Conservation (phyloP, 1,140 invertebrate species). For the Apocrypta bakeri region DNA sequence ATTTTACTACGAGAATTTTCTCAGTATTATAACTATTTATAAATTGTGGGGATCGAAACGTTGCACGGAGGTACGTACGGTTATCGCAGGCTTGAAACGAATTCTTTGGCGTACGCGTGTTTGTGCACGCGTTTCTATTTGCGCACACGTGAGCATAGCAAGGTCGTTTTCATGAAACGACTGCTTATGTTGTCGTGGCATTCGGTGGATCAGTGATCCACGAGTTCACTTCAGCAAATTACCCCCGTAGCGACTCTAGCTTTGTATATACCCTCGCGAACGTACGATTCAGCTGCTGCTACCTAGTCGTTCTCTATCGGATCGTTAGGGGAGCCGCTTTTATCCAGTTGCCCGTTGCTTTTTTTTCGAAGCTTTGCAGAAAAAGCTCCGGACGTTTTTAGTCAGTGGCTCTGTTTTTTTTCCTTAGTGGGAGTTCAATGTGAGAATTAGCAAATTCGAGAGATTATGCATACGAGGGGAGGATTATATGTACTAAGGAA, state of each 20-base stretch:
- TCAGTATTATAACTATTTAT: too few species aligned
- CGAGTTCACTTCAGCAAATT: slow-evolving; percentile 33
- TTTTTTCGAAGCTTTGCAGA: background rate
- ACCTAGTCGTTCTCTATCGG: background rate
- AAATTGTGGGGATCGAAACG: too few species aligned
- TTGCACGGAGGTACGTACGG: slow-evolving; percentile 17
- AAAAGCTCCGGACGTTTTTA: background rate
- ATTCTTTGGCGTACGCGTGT: background rate
- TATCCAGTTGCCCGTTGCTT: background rate
- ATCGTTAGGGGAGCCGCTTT: background rate
- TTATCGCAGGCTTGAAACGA: background rate
- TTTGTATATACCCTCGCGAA: slow-evolving; percentile 24
- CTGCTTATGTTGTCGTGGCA: slow-evolving; percentile 16
- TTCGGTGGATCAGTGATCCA: background rate
- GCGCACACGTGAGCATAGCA: background rate
- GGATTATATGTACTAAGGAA: too few species aligned
- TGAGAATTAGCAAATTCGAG: too few species aligned
- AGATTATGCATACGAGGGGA: too few species aligned
- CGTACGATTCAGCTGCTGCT: slow-evolving; percentile 13
- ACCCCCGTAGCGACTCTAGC: background rate
- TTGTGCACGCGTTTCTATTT: background rate
- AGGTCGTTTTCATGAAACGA: slow-evolving; percentile 8
- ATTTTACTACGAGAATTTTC: too few species aligned
- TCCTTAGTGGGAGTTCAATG: too few species aligned
- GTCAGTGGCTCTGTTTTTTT: too few species aligned